Evolutionary conservation across 37 sponge, comb jelly and placozoan genomes (phyloP).

Genomic region (Crambe crambe): DNA sequence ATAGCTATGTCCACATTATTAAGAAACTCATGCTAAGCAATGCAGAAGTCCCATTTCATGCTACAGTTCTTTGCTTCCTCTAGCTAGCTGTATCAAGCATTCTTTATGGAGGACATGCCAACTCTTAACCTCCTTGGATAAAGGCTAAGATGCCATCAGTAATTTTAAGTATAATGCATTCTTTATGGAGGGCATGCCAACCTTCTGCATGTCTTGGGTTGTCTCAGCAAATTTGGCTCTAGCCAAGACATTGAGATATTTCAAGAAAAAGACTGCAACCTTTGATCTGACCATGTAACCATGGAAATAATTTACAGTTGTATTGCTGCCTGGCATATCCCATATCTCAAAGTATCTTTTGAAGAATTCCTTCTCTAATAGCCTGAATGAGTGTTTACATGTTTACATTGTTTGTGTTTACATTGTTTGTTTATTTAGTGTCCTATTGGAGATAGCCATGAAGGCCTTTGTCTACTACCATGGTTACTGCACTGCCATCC

Average conservation of each 20-base stretch:
- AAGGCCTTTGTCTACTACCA: conserved; percentile 70
- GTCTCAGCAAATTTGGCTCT: neutral
- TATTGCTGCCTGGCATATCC: no score
- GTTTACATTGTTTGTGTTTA: no score
- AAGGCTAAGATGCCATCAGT: neutral
- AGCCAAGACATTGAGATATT: no score
- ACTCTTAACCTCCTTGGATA: neutral
- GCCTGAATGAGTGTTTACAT: no score
- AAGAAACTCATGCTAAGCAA: neutral
- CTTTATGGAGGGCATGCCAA: neutral
- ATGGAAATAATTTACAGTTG: no score
- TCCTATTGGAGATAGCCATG: conserved; percentile 45
- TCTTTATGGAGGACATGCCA: neutral
- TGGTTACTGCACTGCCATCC: conserved; percentile 10
- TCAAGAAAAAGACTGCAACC: no score
- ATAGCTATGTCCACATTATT: neutral
- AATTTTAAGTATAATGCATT: neutral
- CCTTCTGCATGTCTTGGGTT: neutral
- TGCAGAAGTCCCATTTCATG: no score
- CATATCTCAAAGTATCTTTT: no score
- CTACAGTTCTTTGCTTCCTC: neutral
- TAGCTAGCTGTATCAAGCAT: neutral
- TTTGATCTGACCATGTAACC: no score
- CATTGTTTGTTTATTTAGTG: conserved; percentile 42
- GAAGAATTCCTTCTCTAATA: no score